Percentiles rank a stretch among this genome's conserved stretches.
Evolutionary conservation across 2,113 vertebrate genomes (phyloP).

Genomic region (Apus apus): DNA sequence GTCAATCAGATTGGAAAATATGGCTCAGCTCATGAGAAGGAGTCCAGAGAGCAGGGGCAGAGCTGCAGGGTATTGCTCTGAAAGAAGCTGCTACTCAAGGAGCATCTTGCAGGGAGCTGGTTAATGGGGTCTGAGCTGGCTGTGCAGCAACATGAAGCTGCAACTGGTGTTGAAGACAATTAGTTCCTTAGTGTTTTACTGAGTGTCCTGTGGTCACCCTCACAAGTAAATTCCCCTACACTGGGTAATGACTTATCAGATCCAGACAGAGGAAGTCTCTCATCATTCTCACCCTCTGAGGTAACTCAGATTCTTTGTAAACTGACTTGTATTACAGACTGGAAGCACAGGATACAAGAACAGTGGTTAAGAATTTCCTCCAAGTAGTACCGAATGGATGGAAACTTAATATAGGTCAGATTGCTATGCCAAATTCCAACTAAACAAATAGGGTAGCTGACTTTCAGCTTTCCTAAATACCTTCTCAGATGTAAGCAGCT

Average conservation of each 20-base stretch:
- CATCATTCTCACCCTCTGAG: conserved; percentile 40
- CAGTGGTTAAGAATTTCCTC: conserved; percentile 17
- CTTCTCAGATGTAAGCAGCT: not conserved
- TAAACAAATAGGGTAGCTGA: not conserved
- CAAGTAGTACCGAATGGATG: conserved; percentile 2
- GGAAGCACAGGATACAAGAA: not conserved
- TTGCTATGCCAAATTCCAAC: not conserved
- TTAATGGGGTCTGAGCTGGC: not conserved
- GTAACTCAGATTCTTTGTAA: conserved; percentile 11
- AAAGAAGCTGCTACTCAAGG: not conserved
- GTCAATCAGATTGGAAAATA: not conserved
- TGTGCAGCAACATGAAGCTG: not conserved
- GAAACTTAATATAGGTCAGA: conserved; percentile 18
- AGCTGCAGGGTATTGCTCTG: not conserved
- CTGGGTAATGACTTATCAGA: conserved; percentile 21
- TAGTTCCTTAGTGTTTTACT: not conserved
- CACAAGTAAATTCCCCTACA: not conserved
- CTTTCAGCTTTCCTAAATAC: not conserved
- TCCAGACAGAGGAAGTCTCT: conserved; percentile 50
- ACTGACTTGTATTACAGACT: conserved; percentile 23
- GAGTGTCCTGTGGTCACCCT: not conserved
- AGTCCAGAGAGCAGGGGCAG: not conserved
- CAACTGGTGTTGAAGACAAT: not conserved
- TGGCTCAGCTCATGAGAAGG: not conserved
- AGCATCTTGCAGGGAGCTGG: not conserved